Conservation (phyloP, 2,797 vertebrate species). For the Euthynnus affinis region DNA sequence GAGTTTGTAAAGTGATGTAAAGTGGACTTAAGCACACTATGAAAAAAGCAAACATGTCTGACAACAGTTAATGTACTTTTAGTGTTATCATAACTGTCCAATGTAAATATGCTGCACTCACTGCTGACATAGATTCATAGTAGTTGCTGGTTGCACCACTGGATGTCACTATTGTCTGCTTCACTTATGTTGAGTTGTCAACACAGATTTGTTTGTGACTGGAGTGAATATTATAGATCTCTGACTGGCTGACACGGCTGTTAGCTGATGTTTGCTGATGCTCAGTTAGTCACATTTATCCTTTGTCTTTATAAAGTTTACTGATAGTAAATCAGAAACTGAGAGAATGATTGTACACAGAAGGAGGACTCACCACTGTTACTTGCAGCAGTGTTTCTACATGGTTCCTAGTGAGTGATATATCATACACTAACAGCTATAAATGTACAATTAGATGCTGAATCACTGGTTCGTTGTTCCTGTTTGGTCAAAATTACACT, state of each 20-base stretch:
- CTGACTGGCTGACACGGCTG: not conserved
- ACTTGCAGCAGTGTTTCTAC: not conserved
- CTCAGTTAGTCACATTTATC: not conserved
- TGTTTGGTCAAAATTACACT: too few relatives aligned
- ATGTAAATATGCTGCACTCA: too few relatives aligned
- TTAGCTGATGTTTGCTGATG: not conserved
- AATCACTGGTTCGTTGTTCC: not conserved
- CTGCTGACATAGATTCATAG: not conserved
- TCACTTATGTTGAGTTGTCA: not conserved
- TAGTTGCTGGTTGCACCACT: constrained; percentile 27
- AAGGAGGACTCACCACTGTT: not conserved
- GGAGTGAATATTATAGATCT: not conserved
- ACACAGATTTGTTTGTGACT: not conserved
- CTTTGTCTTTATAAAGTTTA: not conserved
- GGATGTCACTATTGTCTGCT: constrained; percentile 39
- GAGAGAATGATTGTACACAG: not conserved
- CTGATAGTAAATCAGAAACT: not conserved
- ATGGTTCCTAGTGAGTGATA: too few relatives aligned
- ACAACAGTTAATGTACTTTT: too few relatives aligned
- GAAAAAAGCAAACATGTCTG: too few relatives aligned
- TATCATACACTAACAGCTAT: not conserved
- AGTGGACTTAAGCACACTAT: too few relatives aligned
- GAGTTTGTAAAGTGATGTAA: too few relatives aligned
- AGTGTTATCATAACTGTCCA: too few relatives aligned
- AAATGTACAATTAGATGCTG: not conserved